Percentiles rank a stretch among this genome's conserved stretches.
Conservation (phyloP, 1,140 invertebrate species). For the Bemisia tabaci region DNA sequence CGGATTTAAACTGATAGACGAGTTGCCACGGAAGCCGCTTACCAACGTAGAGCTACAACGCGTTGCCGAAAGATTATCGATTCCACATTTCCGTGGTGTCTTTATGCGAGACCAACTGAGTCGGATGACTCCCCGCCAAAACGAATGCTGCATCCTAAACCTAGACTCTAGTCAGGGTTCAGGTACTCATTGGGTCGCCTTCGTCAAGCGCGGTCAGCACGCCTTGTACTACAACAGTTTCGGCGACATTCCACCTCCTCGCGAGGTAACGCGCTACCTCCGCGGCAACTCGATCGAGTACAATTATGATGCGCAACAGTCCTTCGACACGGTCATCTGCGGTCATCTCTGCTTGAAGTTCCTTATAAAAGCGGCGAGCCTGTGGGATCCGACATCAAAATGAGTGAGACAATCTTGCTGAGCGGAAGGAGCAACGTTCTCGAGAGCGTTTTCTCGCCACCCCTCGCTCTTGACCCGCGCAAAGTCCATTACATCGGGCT, state of each 20-base stretch:
- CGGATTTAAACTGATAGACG: neutral
- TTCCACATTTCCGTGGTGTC: conserved; percentile 8
- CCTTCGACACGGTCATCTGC: conserved; percentile 4
- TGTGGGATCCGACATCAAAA: neutral
- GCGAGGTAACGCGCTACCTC: conserved; percentile 2
- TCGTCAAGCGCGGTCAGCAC: neutral
- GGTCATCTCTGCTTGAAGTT: conserved; percentile 9
- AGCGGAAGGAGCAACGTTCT: neutral
- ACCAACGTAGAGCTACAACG: neutral
- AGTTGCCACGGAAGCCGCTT: conserved; percentile 1
- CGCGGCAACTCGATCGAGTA: conserved; percentile 1
- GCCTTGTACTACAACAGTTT: conserved; percentile 4
- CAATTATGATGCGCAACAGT: conserved; percentile 2
- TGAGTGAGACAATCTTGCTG: neutral
- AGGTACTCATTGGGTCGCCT: conserved; percentile 9
- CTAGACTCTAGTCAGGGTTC: neutral
- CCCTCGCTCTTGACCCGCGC: neutral
- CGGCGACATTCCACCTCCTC: conserved; percentile 1
- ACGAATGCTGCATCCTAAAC: conserved; percentile 4
- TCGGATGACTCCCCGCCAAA: neutral
- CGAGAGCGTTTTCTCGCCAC: neutral
- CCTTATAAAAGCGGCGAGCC: conserved; percentile 1
- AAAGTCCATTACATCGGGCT: neutral
- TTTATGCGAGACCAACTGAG: conserved; percentile 5
- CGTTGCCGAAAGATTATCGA: neutral